Evolutionary conservation across 2,113 vertebrate genomes (phyloP).

Genomic region (Xenopus tropicalis): UCB_Xtro_10.0 CM004451.2:77812001-77812500

Average conservation of each 20-base stretch:
- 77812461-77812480: constrained; percentile 98
- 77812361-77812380: constrained; percentile 98
- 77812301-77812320: constrained; percentile 99
- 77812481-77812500: constrained; percentile 98
- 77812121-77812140: constrained; percentile 98
- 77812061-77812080: constrained; percentile 93
- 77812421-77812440: constrained; percentile 99
- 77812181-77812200: constrained; percentile 82
- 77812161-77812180: constrained; percentile 76
- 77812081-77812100: constrained; percentile 87
- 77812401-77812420: constrained; percentile 99
- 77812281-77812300: constrained; percentile 96
- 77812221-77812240: constrained; percentile 95
- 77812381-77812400: constrained; percentile 99
- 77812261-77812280: constrained; percentile 76
- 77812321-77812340: constrained; percentile 99
- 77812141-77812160: constrained; percentile 89
- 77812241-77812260: constrained; percentile 81
- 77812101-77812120: constrained; percentile 93
- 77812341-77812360: constrained; percentile 98
- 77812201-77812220: constrained; percentile 73
- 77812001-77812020: constrained; percentile 78
- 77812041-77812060: constrained; percentile 91
- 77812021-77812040: constrained; percentile 80
- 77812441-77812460: constrained; percentile 99